Percentiles rank a stretch among this genome's conserved stretches.
phyloP scores from a whole-genome alignment of 2,888 invertebrate species.

The Flexamia atlantica region DNA sequence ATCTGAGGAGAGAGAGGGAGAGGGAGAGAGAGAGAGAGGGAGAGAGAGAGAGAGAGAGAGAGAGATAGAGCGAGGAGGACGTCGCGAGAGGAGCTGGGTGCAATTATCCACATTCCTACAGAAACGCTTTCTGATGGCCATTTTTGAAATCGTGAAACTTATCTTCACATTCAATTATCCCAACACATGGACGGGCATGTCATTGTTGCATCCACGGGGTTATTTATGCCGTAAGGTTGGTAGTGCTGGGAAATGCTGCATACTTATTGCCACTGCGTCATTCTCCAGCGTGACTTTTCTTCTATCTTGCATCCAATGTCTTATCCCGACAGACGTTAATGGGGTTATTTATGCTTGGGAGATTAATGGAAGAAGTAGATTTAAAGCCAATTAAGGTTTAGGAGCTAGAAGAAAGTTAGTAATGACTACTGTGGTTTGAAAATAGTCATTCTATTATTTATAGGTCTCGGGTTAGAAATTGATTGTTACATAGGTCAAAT shows the following conservation, averaged over 20 bases:
- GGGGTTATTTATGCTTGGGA: no score
- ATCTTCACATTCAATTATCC: constrained; percentile 56
- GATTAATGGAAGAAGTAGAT: no score
- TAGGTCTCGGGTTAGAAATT: no score
- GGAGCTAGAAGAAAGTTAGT: no score
- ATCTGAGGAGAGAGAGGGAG: neutral
- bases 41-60: neutral
- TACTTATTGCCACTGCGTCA: neutral
- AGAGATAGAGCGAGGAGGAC: neutral
- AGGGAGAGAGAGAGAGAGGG: neutral
- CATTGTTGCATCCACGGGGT: constrained; percentile 20
- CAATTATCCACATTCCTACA: constrained; percentile 61
- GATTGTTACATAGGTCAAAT: no score
- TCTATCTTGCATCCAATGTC: neutral
- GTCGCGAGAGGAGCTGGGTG: neutral
- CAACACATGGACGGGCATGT: constrained; percentile 37
- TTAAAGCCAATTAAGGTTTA: no score
- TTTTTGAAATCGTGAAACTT: constrained; percentile 59
- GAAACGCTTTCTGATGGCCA: constrained; percentile 56
- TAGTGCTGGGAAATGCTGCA: neutral
- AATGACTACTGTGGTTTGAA: no score
- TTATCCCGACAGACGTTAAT: neutral
- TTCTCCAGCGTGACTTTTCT: neutral
- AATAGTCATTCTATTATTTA: no score
- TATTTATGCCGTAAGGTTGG: neutral